Evolutionary conservation across 1,140 invertebrate species (phyloP).

Genomic region (Drosophila tristis): DNA sequence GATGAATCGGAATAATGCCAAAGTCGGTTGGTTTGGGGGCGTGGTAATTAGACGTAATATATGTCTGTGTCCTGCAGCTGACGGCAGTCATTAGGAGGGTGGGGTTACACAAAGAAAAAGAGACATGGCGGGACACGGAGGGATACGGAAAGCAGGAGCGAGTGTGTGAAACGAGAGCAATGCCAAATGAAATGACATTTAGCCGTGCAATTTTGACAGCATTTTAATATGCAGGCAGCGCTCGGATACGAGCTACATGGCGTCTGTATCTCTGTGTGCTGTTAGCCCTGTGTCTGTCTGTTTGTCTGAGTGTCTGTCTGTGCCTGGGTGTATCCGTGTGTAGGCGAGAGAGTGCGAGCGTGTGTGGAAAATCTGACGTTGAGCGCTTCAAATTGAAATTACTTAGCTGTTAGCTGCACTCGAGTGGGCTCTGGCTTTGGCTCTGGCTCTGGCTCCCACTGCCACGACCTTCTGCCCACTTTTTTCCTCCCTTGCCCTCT

Average conservation of each 20-base stretch:
- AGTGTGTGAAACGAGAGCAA: conserved; percentile 19
- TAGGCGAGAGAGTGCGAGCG: background rate
- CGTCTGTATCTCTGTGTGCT: conserved; percentile 4
- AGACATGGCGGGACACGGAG: conserved; percentile 1
- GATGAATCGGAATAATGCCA: too few species aligned
- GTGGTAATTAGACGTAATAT: conserved; percentile 62
- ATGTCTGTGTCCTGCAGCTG: conserved; percentile 45
- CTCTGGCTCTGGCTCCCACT: background rate
- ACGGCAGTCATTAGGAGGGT: conserved; percentile 21
- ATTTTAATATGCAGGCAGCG: conserved; percentile 70
- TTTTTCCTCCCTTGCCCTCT: background rate
- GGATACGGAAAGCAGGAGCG: conserved; percentile 7
- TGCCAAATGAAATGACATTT: conserved; percentile 75
- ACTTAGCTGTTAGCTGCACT: conserved; percentile 49
- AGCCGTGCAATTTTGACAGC: conserved; percentile 75
- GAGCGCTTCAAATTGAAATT: conserved; percentile 62
- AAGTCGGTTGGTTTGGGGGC: background rate
- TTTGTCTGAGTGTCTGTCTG: background rate
- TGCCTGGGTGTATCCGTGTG: conserved; percentile 13
- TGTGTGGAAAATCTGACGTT: conserved; percentile 44
- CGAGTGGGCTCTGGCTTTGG: conserved; percentile 19
- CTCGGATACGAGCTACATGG: conserved; percentile 11
- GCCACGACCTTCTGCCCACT: background rate
- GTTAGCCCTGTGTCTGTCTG: background rate
- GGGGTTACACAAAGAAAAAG: conserved; percentile 1